Percentiles rank a stretch among this genome's conserved stretches.
Evolutionary conservation across 2,888 invertebrate genomes (phyloP).

Genomic region (Anaspis maculata): DNA sequence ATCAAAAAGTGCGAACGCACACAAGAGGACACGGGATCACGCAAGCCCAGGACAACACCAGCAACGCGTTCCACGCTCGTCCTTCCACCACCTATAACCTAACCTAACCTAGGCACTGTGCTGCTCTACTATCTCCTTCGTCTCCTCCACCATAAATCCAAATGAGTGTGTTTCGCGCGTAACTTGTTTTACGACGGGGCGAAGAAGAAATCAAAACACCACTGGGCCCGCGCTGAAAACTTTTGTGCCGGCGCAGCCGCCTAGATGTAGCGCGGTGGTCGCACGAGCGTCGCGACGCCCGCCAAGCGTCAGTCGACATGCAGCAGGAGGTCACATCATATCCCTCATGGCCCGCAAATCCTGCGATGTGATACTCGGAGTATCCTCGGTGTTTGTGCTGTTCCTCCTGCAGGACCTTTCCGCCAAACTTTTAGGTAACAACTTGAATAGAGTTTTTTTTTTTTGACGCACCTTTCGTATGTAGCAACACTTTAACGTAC

Average conservation of each 20-base stretch:
- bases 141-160: conserved; percentile 6
- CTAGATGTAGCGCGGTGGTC: no score
- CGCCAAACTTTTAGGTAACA: conserved; percentile 13
- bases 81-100: no score
- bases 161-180: conserved; percentile 9
- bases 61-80: no score
- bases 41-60: no score
- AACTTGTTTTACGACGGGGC: background rate
- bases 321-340: conserved; percentile 23
- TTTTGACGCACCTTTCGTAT: no score
- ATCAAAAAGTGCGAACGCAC: no score
- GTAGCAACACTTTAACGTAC: no score
- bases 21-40: no score
- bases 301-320: conserved; percentile 31
- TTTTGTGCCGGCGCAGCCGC: no score
- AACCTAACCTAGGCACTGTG: no score
- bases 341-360: conserved; percentile 23
- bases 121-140: no score
- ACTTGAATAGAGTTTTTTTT: no score
- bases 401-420: conserved; percentile 6
- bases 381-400: conserved; percentile 15
- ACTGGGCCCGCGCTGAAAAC: conserved; percentile 19
- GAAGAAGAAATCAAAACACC: conserved; percentile 21
- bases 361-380: conserved; percentile 20
- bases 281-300: conserved; percentile 18